Base-by-base conservation (phyloP, 2,797 vertebrate species). In the Lagocephalus sceleratus region DNA sequence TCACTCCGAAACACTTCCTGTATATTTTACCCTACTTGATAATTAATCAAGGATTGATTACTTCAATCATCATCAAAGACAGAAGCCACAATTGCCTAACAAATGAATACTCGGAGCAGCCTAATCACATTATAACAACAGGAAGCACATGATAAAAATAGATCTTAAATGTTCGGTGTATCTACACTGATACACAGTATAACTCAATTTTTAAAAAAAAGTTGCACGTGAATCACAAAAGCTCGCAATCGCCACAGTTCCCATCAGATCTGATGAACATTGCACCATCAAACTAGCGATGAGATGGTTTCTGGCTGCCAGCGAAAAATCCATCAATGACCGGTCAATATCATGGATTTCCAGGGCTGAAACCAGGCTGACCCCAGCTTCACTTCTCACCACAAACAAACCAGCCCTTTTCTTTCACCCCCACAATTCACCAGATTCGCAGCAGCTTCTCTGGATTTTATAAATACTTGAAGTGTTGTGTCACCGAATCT, bases 401-500 rank as follows among this genome's bases (percentile, higher is more conserved):
- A 5, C 5, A 50, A n/a, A 76, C 46, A 63, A 61, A 76, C 60
- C n/a, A 62, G 55, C 50, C 43, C 51, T 50, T 60, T 45, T 60
- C 54, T 29, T 66, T 62, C 41, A 6, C 8, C 8, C 11, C 3
- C 26, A 9, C 26, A 29, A 11, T 29, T 29, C 26, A 9, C 26
- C 26, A 29, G 8, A 65, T 63, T 71, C 65, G 57, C 47, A 56
- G 68, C 40, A 39, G 63, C 60, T 60, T 8, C 42, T 20, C 46
- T 25, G 40, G 76, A 52, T 82, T 70, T 80, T 71, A 54, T 65
- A 63, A 70, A 75, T 67, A 76, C 68, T 63, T 57, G n/a, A 76
- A 77, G 80, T 75, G 82, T 71, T 43, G 56, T 66, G 78, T 86
- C 82, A 86, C 81, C 78, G 51, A 61, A 61, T 81, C 73, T 62